Evolutionary conservation across 2,797 vertebrate species (phyloP), one percentile per base, ranked within the genome.

Genomic region (Lithobates sylvaticus): DNA sequence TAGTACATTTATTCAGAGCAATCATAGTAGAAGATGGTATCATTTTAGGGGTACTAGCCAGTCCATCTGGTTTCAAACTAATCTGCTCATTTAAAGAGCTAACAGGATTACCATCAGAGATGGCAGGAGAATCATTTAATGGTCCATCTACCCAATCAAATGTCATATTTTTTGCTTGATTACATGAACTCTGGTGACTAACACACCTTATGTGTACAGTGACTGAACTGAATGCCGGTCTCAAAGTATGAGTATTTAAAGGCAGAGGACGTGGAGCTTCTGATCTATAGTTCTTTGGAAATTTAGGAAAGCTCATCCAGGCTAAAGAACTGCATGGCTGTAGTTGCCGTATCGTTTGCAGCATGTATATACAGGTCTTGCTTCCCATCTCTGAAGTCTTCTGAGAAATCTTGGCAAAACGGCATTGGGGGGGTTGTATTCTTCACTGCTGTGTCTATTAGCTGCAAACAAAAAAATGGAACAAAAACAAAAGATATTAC

Each of bases 1-100:
- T 97, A 50, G 76, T 32, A 32, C 96, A 98, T 0, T 92, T 87
- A 47, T 5, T 47, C 76, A 97, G 93, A 0, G 90, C 88, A 1
- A 58, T 47, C 13, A 12, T 18, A 8, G 23, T 71, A 50, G 0
- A 16, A 42, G 50, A 42, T 26, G 2, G 36, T 0, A 0, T 4
- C 12, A 61, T 36, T 0, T 26, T 8, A 8, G 73, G 0, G 0
- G 79, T 76, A 78, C 85, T 0, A n/a, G 65, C 50, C 47, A n/a
- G 70, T n/a, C 27, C 23, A n/a, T 50, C n/a, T 34, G 88, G 81
- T 71, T 72, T 87, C 54, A 73, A 27, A 23, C 3, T n/a, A 42
- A 27, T 27, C 65, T 2, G 61, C 88, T 86, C 86, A 61, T 81
- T 75, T 32, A 61, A 0, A 3, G 23, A 47, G 27, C 75, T 76